These are phyloP conservation scores for Malacosoma neustria DNA, from an alignment of 2,888 invertebrate genomes.

Conservation along the genomic window DNA sequence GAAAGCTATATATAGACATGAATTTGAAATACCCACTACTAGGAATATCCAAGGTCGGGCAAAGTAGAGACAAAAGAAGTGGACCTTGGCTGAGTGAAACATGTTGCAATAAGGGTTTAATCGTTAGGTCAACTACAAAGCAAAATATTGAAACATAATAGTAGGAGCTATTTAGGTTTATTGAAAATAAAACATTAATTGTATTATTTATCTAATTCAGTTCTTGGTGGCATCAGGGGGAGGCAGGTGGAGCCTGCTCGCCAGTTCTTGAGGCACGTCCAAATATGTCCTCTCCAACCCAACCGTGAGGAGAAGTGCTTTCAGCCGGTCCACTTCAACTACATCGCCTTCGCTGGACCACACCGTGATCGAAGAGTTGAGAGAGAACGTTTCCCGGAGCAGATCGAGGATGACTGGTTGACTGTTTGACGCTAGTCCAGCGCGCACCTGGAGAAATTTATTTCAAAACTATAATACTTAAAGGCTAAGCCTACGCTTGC, in stretches of 20 bases:
- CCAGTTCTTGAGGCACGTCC: conserved; percentile 82
- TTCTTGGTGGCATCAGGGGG: conserved; percentile 37
- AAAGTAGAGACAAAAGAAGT: too few species aligned
- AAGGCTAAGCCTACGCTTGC: too few species aligned
- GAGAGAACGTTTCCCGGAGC: conserved; percentile 60
- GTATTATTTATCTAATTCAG: conserved; percentile 20
- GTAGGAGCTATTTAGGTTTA: too few species aligned
- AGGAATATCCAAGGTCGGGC: too few species aligned
- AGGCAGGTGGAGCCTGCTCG: conserved; percentile 62
- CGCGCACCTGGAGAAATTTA: conserved; percentile 43
- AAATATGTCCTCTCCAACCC: conserved; percentile 82
- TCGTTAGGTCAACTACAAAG: too few species aligned
- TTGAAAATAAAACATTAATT: not conserved
- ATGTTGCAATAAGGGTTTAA: too few species aligned
- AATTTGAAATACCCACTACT: too few species aligned
- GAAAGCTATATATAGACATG: too few species aligned
- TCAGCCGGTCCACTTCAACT: conserved; percentile 79
- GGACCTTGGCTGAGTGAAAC: too few species aligned
- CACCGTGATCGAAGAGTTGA: conserved; percentile 82
- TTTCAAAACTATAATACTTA: too few species aligned
- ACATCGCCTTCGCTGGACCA: conserved; percentile 83
- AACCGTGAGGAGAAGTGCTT: conserved; percentile 78
- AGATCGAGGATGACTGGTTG: conserved; percentile 75
- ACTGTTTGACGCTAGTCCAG: conserved; percentile 78
- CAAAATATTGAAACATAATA: too few species aligned